Percentiles rank a stretch among this genome's conserved stretches.
Conservation (phyloP, 2,113 vertebrate species). For the Thamnaconus septentrionalis region DNA sequence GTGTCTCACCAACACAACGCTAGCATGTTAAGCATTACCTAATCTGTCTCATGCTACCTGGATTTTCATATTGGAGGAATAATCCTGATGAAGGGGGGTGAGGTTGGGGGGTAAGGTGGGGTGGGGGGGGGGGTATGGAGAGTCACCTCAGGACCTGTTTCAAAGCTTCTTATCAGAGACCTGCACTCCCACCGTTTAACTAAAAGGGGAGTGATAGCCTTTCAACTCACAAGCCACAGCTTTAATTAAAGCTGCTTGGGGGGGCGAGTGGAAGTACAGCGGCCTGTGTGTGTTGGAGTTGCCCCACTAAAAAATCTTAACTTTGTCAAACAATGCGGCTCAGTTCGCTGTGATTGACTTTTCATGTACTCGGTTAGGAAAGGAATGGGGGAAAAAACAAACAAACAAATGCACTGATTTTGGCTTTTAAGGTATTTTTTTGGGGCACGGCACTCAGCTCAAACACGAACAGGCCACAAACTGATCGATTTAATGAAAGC, state of each 20-base stretch:
- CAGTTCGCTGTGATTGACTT: slow-evolving; percentile 1
- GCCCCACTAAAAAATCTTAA: slow-evolving; percentile 13
- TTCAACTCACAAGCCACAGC: slow-evolving; percentile 53
- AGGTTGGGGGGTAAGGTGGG: not conserved
- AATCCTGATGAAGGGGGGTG: slow-evolving; percentile 60
- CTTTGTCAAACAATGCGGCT: slow-evolving; percentile 27
- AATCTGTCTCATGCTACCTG: slow-evolving; percentile 75
- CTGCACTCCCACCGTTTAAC: slow-evolving; percentile 59
- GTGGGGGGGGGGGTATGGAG: slow-evolving; percentile 16
- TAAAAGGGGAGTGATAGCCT: slow-evolving; percentile 61
- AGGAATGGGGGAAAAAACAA: not conserved
- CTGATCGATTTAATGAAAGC: too few species aligned
- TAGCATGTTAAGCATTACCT: slow-evolving; percentile 67
- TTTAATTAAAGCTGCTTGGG: slow-evolving; percentile 67
- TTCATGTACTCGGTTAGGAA: not conserved
- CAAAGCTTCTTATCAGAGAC: slow-evolving; percentile 71
- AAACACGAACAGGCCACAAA: too few species aligned
- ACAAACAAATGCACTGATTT: too few species aligned
- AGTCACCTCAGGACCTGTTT: slow-evolving; percentile 68
- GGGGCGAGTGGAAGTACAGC: slow-evolving; percentile 18
- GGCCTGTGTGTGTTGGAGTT: slow-evolving; percentile 13
- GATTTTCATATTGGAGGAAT: slow-evolving; percentile 75
- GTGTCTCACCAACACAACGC: slow-evolving; percentile 60
- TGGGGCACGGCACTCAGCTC: too few species aligned
- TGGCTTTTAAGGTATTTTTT: too few species aligned